Conservation (phyloP, 2,113 vertebrate species). For the Notarius lentiginosus region DNA sequence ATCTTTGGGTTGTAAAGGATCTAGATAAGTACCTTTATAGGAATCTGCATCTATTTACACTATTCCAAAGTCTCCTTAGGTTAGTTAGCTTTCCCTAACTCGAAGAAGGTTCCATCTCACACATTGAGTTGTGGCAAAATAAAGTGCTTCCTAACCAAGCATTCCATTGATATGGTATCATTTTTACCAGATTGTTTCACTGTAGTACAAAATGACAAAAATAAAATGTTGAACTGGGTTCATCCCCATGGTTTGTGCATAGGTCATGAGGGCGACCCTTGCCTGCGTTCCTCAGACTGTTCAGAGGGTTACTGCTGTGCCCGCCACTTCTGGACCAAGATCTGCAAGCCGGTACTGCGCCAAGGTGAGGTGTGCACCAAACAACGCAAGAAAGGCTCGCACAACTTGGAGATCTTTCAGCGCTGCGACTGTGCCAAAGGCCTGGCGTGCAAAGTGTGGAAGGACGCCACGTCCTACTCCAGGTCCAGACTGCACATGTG, state of each 20-base stretch:
- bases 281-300: constrained; percentile 83
- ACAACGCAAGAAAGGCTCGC: constrained; percentile 80
- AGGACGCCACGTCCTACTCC: constrained; percentile 92
- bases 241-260: background rate
- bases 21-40: background rate
- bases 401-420: constrained; percentile 86
- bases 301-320: constrained; percentile 81
- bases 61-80: background rate
- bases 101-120: background rate
- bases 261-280: constrained; percentile 83
- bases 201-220: background rate
- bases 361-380: constrained; percentile 87
- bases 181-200: background rate
- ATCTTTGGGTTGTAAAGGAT: background rate
- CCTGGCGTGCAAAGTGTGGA: constrained; percentile 96
- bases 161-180: background rate
- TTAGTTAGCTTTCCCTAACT: background rate
- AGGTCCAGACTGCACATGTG: constrained; percentile 97
- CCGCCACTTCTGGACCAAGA: constrained; percentile 89
- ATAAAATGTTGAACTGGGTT: background rate
- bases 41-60: background rate
- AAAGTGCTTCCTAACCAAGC: background rate
- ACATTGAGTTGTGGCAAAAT: background rate
- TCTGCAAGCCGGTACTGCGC: constrained; percentile 85
- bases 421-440: constrained; percentile 89